phyloP scores from a whole-genome alignment of 2,113 vertebrate species.

The Acrocephalus arundinaceus region DNA sequence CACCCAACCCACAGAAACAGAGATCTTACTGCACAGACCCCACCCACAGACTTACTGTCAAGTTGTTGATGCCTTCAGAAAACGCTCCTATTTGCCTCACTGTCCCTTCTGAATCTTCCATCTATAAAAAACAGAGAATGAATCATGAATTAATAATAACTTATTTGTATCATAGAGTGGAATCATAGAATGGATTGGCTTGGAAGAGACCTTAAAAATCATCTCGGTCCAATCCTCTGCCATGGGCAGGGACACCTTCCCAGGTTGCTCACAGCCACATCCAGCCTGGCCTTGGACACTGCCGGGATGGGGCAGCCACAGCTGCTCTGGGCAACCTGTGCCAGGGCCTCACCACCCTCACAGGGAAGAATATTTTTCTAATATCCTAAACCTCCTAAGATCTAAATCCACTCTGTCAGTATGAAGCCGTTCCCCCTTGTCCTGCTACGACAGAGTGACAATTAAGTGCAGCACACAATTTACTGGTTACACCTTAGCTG shows the following conservation, averaged over 20 bases:
- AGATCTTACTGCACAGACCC: not conserved
- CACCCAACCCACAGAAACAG: not conserved
- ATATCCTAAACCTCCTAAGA: not conserved
- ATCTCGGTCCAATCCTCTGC: not conserved
- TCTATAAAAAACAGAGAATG: conserved; percentile 72
- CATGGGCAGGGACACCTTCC: not conserved
- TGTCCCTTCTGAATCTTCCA: conserved; percentile 98
- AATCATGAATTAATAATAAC: not conserved
- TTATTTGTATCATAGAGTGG: not conserved
- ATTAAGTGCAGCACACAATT: not conserved
- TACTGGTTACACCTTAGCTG: not conserved
- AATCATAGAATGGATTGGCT: not conserved
- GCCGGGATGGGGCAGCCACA: not conserved
- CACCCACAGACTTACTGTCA: conserved; percentile 82
- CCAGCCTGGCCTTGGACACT: not conserved
- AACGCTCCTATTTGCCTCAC: conserved; percentile 97
- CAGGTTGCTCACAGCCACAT: not conserved
- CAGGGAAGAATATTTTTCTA: not conserved
- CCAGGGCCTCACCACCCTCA: not conserved
- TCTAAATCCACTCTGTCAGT: not conserved
- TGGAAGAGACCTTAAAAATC: not conserved
- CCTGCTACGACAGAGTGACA: not conserved
- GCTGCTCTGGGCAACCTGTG: not conserved
- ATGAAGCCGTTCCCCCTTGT: not conserved
- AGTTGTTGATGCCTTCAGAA: conserved; percentile 97